Percentiles rank a stretch among this genome's conserved stretches.
phyloP scores from a whole-genome alignment of 2,797 vertebrate species.

The Cuculus canorus region DNA sequence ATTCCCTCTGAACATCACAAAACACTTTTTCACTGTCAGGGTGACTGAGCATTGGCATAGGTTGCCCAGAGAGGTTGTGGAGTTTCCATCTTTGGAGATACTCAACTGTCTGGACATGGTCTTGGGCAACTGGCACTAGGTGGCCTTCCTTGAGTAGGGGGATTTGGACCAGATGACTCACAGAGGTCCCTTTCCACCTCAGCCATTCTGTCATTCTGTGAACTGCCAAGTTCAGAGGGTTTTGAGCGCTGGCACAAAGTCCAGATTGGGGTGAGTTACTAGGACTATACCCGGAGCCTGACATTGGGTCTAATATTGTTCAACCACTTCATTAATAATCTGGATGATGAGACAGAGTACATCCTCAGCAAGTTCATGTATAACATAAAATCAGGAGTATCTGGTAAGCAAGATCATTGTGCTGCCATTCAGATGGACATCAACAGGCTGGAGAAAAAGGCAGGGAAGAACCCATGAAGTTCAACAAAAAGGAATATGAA shows the following conservation, averaged over 20 bases:
- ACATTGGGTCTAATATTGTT: neutral
- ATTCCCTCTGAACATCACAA: neutral
- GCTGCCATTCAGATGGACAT: neutral
- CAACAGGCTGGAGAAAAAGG: neutral
- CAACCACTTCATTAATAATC: neutral
- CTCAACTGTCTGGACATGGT: accelerated
- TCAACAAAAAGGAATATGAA: neutral
- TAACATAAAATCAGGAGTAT: neutral
- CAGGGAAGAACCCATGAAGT: neutral
- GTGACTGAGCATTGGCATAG: neutral
- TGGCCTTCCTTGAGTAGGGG: neutral
- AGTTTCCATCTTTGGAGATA: too few species aligned
- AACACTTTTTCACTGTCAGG: neutral
- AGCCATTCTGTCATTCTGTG: neutral
- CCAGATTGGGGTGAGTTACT: neutral
- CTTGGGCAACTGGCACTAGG: neutral
- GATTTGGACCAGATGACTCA: neutral
- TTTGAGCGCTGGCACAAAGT: neutral
- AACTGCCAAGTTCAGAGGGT: neutral
- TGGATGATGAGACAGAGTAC: neutral
- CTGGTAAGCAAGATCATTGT: neutral
- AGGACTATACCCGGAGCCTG: neutral
- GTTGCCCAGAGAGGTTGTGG: neutral
- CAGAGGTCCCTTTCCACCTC: neutral
- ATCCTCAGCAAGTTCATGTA: neutral